Percentiles rank a stretch among this genome's conserved stretches.
Conservation (phyloP, 2,797 vertebrate species). For the Meda fulgida region DNA sequence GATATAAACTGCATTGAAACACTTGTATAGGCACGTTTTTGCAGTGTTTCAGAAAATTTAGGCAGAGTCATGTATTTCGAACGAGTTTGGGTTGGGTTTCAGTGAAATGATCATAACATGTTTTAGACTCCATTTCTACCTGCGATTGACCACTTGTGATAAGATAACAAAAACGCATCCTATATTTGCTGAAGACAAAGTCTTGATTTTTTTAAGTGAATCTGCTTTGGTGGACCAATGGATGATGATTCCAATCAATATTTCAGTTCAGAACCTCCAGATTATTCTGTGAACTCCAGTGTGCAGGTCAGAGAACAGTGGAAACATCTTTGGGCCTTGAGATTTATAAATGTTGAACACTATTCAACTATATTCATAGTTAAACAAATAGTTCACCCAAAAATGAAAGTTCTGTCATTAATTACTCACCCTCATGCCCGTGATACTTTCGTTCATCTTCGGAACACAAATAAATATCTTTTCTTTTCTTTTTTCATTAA, state of each 20-base stretch:
- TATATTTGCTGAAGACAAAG: background rate
- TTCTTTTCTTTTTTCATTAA: too few relatives aligned
- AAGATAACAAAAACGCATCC: background rate
- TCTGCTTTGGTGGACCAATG: background rate
- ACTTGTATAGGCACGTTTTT: background rate
- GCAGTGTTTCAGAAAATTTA: background rate
- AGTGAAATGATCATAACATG: background rate
- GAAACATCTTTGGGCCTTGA: background rate
- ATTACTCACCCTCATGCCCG: too few relatives aligned
- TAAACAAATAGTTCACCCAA: too few relatives aligned
- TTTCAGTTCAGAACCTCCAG: conserved; percentile 6
- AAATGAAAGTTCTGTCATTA: too few relatives aligned
- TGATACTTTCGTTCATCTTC: too few relatives aligned
- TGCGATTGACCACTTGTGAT: background rate
- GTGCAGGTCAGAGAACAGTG: background rate
- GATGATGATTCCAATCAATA: conserved; percentile 1
- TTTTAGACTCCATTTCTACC: background rate
- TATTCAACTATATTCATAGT: too few relatives aligned
- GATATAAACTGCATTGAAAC: background rate
- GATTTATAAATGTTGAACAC: background rate
- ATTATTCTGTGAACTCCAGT: background rate
- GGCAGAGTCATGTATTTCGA: background rate
- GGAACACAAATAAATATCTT: too few relatives aligned
- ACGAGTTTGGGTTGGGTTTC: background rate
- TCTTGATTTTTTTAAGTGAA: background rate